phyloP scores from a whole-genome alignment of 2,888 invertebrate species.

The Itoplectis maculator region DNA sequence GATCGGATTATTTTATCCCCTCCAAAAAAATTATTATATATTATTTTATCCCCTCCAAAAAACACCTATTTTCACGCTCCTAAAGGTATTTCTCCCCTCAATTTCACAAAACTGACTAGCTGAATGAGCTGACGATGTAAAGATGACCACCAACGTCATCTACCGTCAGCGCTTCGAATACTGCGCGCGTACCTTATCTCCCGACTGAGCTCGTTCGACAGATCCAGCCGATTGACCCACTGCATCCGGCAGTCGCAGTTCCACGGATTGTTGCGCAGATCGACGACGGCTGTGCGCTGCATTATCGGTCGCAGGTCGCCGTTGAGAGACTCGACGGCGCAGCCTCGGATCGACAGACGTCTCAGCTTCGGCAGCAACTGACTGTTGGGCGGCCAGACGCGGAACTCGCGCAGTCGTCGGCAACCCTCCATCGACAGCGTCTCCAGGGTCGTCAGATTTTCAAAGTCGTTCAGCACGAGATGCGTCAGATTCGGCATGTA shows the following conservation, averaged over 20 bases:
- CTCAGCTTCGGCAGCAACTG: slow-evolving; percentile 85
- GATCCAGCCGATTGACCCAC: slow-evolving; percentile 85
- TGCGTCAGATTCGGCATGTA: slow-evolving; percentile 85
- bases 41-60: too few species aligned
- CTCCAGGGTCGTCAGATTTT: slow-evolving; percentile 85
- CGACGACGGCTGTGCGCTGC: slow-evolving; percentile 85
- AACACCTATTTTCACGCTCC: too few species aligned
- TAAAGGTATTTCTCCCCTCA: too few species aligned
- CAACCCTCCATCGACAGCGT: slow-evolving; percentile 87
- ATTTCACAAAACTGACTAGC: too few species aligned
- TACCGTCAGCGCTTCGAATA: slow-evolving; percentile 70
- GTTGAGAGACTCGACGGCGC: slow-evolving; percentile 84
- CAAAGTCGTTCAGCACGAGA: slow-evolving; percentile 86
- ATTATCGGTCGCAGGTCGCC: slow-evolving; percentile 84
- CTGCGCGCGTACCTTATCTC: slow-evolving; percentile 83
- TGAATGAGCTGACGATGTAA: too few species aligned
- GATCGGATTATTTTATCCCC: too few species aligned
- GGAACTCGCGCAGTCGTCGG: slow-evolving; percentile 85
- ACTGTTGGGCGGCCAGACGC: slow-evolving; percentile 84
- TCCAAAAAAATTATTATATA: too few species aligned
- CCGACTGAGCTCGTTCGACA: slow-evolving; percentile 83
- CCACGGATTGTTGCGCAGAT: slow-evolving; percentile 88
- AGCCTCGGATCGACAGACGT: slow-evolving; percentile 85
- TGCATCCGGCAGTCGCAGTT: slow-evolving; percentile 87
- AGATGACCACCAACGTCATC: slow-evolving; percentile 29